Conservation (phyloP, 2,888 invertebrate species). For the Papilio gigon region DNA sequence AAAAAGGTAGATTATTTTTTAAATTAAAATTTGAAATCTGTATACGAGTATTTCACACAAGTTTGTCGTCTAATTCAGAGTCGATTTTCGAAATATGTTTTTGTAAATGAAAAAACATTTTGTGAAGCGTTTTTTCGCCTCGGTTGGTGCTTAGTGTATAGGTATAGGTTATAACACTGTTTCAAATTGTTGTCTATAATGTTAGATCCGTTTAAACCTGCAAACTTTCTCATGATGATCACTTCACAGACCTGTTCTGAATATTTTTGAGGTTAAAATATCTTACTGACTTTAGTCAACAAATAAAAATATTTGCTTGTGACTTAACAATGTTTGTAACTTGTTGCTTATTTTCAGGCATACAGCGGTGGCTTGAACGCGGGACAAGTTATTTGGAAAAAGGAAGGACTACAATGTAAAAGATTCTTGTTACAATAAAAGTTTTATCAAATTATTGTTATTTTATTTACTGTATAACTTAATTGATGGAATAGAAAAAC, state of each 20-base stretch:
- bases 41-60: too few species aligned
- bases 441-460: background rate
- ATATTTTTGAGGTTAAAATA: slow-evolving; percentile 64
- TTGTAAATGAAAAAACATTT: too few species aligned
- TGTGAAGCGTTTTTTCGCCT: too few species aligned
- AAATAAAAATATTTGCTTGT: background rate
- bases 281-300: slow-evolving; percentile 23
- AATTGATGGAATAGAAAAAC: too few species aligned
- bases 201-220: too few species aligned
- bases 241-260: slow-evolving; percentile 80
- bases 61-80: too few species aligned
- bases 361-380: background rate
- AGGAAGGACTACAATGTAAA: background rate
- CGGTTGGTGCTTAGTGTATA: too few species aligned
- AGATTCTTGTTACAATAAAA: background rate
- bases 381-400: background rate
- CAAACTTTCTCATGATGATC: slow-evolving; percentile 60
- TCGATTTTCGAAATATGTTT: too few species aligned
- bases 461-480: background rate
- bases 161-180: too few species aligned
- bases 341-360: background rate
- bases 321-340: background rate
- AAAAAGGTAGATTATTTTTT: background rate
- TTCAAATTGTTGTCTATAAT: too few species aligned
- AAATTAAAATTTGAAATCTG: too few species aligned